Evolutionary conservation across 2,888 invertebrate species (phyloP), one percentile per base, ranked within the genome.

Genomic region (Fragum fragum): DNA sequence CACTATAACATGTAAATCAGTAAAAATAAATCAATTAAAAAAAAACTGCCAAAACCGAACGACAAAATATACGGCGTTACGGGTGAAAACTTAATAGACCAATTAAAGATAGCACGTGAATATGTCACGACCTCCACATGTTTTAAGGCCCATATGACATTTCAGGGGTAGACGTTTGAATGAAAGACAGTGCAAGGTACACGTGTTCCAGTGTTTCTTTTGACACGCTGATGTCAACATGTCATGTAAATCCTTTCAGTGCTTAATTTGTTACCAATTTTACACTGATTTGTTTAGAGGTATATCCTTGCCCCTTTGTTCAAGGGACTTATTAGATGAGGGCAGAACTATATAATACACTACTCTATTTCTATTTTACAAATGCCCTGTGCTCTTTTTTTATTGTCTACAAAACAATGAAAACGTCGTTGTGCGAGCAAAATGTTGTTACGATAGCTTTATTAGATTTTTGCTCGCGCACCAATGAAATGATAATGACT

Each of bases 241-340:
- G 57, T 23, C 57, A 57, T 57, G 21, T 26, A 57, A 26, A 21
- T 9, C 26, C 23, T 23, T 57, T 26, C 21, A 57, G 23, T 26
- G 57, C 23, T 57, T 57, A 57, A 57, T 57, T 57, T 26, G 57
- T 26, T 57, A 26, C 21, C 57, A 57, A 57, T 26, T 57, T 57
- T 47, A 47, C 47, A 14, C 47, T 14, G 47, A 47, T 47, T 47
- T 47, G 18, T 14, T 47, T n/a, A n/a, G 7, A 39, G 32, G 32
- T 47, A 47, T 9, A 47, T n/a, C 47, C 47, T 9, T 39, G 39
- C 2, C n/a, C 47, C 47, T 36, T 3, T 36, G 32, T 36, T 36
- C 32, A 36, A n/a, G n/a, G n/a, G n/a, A n/a, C n/a, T n/a, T n/a
- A n/a, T n/a, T n/a, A n/a, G n/a, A n/a, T n/a, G n/a, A n/a, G n/a